These are phyloP conservation scores for Neosalanx taihuensis DNA, from an alignment of 2,797 vertebrate genomes.

Conservation along the genomic window DNA sequence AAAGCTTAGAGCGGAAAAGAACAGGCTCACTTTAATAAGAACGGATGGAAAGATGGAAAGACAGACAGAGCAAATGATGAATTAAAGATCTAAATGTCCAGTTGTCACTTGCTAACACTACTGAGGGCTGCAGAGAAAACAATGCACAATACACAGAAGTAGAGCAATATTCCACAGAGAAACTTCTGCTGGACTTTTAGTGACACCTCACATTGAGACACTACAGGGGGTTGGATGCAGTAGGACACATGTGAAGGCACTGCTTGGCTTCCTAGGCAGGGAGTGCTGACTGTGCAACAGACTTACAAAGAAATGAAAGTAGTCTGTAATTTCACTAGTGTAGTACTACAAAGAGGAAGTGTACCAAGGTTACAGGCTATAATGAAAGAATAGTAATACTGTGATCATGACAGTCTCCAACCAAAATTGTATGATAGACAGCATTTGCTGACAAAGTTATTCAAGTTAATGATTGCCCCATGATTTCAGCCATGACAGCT, in stretches of 20 bases:
- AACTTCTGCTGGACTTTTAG: not conserved
- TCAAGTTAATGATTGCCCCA: not conserved
- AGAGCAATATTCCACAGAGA: not conserved
- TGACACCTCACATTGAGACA: conserved; percentile 9
- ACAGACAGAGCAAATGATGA: too few species aligned
- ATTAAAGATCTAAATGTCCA: not conserved
- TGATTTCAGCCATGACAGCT: not conserved
- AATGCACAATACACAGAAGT: not conserved
- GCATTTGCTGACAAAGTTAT: not conserved
- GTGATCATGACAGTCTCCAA: too few species aligned
- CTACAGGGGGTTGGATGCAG: not conserved
- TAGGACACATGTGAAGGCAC: conserved; percentile 3
- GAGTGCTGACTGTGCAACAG: not conserved
- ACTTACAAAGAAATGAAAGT: not conserved
- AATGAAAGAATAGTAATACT: not conserved
- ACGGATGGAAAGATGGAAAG: too few species aligned
- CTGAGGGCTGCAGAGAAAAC: not conserved
- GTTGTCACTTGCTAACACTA: not conserved
- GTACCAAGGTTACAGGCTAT: too few species aligned
- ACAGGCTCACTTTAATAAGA: too few species aligned
- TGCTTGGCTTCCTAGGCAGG: not conserved
- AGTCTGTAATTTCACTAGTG: not conserved
- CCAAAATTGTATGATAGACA: not conserved
- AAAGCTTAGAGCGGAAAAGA: too few species aligned
- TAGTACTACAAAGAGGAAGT: not conserved